A percentile compares a stretch with the other conserved stretches of the same genome.
Evolutionary conservation across 2,888 invertebrate species (phyloP).

Genomic region (Metopia argyrocephala): DNA sequence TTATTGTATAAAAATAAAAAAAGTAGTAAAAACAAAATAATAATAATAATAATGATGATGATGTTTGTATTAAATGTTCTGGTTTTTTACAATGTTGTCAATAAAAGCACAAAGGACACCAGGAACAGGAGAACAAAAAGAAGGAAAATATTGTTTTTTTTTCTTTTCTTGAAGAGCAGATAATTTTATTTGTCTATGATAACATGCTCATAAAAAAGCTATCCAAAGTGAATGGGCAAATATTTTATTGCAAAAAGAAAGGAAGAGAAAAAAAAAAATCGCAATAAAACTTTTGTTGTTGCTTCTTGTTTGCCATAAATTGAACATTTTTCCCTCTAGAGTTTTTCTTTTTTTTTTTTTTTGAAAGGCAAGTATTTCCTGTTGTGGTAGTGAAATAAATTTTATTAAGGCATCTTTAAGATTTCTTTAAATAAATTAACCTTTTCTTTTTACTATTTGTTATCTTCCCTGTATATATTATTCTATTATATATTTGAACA

Average conservation of each 20-base stretch:
- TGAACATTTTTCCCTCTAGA: constrained; percentile 6
- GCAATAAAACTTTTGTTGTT: background rate
- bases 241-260: background rate
- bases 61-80: constrained; percentile 3
- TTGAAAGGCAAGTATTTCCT: background rate
- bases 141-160: background rate
- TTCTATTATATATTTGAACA: background rate
- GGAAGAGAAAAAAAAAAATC: constrained; percentile 6
- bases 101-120: too few species aligned
- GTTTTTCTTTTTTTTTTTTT: background rate
- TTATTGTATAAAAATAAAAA: background rate
- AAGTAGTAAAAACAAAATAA: background rate
- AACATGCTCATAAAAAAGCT: background rate
- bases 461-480: too few species aligned
- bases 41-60: constrained; percentile 11
- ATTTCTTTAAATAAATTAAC: constrained; percentile 43
- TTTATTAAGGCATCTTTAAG: background rate
- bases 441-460: constrained; percentile 4
- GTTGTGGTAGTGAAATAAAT: too few species aligned
- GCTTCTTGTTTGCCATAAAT: constrained; percentile 16
- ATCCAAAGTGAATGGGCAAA: background rate
- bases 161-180: background rate
- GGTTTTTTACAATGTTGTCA: background rate
- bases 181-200: constrained; percentile 24
- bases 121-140: background rate